Conservation (phyloP, 2,797 vertebrate species). For the Staurois parvus region DNA sequence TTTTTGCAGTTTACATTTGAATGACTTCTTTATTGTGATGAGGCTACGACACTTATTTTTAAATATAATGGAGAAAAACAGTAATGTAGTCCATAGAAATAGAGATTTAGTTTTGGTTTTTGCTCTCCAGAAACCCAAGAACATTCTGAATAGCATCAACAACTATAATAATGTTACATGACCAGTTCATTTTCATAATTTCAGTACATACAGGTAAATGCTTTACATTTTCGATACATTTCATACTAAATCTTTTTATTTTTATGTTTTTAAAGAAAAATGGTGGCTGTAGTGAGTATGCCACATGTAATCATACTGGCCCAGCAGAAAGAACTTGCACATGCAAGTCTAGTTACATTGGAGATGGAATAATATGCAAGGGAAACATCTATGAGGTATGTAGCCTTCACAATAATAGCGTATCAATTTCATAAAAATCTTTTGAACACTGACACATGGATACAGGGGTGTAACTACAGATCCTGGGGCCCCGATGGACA, state of each 20-base stretch:
- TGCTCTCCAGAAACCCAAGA: no score
- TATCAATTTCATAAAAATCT: neutral
- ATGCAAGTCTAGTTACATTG: slow-evolving; percentile 76
- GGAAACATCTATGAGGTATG: slow-evolving; percentile 82
- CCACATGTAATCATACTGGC: slow-evolving; percentile 82
- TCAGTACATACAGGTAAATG: neutral
- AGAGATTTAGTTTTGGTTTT: no score
- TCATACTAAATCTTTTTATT: neutral
- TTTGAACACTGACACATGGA: no score
- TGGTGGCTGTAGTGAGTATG: slow-evolving; percentile 84
- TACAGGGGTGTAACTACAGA: no score
- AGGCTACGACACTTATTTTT: no score
- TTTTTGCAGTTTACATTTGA: no score
- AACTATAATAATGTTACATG: no score
- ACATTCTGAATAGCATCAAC: no score
- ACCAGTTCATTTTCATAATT: neutral
- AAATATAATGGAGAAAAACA: neutral
- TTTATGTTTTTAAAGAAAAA: slow-evolving; percentile 80
- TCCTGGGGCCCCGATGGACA: no score
- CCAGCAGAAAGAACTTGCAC: slow-evolving; percentile 80
- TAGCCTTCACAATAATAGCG: neutral
- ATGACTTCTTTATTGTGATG: no score
- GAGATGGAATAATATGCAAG: slow-evolving; percentile 86
- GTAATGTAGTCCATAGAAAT: neutral
- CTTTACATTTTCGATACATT: no score